These are phyloP conservation scores for Hypsibius dujardini DNA, from an alignment of 1,140 invertebrate species.

Conservation along the genomic window DNA sequence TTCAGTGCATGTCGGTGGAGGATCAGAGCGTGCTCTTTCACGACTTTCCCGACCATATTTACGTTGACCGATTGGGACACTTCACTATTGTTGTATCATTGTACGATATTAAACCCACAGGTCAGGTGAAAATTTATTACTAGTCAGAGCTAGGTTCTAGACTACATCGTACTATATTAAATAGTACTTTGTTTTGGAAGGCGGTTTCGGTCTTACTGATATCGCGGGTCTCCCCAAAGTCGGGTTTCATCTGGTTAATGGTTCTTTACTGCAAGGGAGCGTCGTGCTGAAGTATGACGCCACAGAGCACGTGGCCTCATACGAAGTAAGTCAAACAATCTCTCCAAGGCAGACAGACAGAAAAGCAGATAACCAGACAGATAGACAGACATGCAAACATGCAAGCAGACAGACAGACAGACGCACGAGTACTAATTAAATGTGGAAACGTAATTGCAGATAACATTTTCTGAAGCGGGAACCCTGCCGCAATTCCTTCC, in stretches of 20 bases:
- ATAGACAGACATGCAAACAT: too few relatives aligned
- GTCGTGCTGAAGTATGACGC: neutral
- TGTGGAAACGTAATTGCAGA: too few relatives aligned
- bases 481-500: neutral
- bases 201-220: neutral
- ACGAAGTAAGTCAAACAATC: neutral
- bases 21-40: neutral
- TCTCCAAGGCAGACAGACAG: too few relatives aligned
- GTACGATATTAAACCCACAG: neutral
- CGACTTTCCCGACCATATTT: neutral
- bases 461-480: neutral
- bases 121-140: neutral
- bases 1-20: neutral
- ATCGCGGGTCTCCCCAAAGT: neutral
- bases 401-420: too few relatives aligned
- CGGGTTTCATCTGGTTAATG: conserved; percentile 1
- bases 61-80: neutral
- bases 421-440: too few relatives aligned
- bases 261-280: neutral
- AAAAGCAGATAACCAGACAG: too few relatives aligned
- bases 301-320: neutral
- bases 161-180: too few relatives aligned
- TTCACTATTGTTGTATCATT: neutral
- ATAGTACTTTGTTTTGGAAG: too few relatives aligned
- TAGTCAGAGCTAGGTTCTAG: neutral